Conservation (phyloP, 2,888 invertebrate species). For the Urechis unicinctus region DNA sequence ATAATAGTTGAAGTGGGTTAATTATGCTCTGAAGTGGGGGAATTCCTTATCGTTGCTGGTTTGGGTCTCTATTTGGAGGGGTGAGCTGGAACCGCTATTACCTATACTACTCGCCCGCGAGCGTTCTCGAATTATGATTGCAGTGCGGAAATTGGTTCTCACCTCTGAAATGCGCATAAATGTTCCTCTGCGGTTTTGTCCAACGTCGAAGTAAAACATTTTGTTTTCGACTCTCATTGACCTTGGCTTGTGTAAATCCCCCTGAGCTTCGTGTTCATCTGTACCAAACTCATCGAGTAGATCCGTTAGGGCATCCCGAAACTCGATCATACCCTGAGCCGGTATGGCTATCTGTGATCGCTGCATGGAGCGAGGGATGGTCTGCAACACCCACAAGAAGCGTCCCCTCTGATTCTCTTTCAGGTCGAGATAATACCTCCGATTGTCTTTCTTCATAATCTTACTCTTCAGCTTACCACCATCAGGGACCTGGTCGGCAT, state of each 20-base stretch:
- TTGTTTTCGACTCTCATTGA: constrained; percentile 94
- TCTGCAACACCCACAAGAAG: constrained; percentile 93
- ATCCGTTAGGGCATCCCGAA: constrained; percentile 96
- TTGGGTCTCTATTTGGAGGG: too few species aligned
- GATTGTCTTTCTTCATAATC: constrained; percentile 97
- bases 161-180: constrained; percentile 99
- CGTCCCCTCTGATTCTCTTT: constrained; percentile 97
- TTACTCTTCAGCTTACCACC: constrained; percentile 97
- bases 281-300: constrained; percentile 48
- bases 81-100: too few species aligned
- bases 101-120: too few species aligned
- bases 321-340: constrained; percentile 98
- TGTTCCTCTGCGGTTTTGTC: constrained; percentile 97
- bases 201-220: constrained; percentile 99
- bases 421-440: constrained; percentile 96
- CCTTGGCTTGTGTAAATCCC: constrained; percentile 53
- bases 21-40: too few species aligned
- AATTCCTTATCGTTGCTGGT: too few species aligned
- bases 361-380: constrained; percentile 68
- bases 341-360: constrained; percentile 93
- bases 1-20: too few species aligned
- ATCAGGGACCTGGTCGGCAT: constrained; percentile 92
- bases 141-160: constrained; percentile 91
- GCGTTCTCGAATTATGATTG: constrained; percentile 97
- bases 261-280: constrained; percentile 62